Percentiles rank a stretch among this genome's conserved stretches.
These are phyloP conservation scores for Drosophila siamana DNA, from an alignment of 2,888 invertebrate species.

Conservation along the genomic window DNA sequence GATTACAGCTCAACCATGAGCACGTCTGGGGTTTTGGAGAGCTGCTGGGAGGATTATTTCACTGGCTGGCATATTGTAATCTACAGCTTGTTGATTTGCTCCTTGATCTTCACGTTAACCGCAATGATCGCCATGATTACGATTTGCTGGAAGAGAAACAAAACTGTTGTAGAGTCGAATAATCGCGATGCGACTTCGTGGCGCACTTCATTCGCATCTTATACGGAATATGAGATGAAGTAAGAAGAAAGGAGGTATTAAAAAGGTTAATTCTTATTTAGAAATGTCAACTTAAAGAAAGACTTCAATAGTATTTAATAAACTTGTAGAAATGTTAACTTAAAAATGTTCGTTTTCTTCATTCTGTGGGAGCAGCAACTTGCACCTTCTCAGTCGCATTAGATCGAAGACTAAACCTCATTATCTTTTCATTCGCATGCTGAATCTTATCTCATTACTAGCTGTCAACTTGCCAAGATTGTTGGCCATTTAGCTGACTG, in stretches of 20 bases:
- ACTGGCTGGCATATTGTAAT: not conserved
- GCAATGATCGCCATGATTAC: not conserved
- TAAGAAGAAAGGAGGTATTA: not conserved
- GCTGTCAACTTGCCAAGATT: too few relatives aligned
- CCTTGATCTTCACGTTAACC: not conserved
- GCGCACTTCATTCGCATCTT: constrained; percentile 7
- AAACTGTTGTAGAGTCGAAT: not conserved
- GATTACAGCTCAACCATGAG: not conserved
- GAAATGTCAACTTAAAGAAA: too few relatives aligned
- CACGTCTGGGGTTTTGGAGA: not conserved
- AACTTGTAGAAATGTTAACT: too few relatives aligned
- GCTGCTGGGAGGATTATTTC: not conserved
- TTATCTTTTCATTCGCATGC: too few relatives aligned
- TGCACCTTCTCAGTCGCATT: too few relatives aligned
- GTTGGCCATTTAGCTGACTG: too few relatives aligned
- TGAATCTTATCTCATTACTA: too few relatives aligned
- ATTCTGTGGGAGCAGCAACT: too few relatives aligned
- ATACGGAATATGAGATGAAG: not conserved
- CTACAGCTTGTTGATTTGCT: constrained; percentile 8
- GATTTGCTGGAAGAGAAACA: not conserved
- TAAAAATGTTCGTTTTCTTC: too few relatives aligned
- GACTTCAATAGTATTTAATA: too few relatives aligned
- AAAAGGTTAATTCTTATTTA: too few relatives aligned
- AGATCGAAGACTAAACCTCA: too few relatives aligned
- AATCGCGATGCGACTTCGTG: not conserved